Evolutionary conservation across 1,140 invertebrate species (phyloP).

Genomic region (Papilio aristodemus): DNA sequence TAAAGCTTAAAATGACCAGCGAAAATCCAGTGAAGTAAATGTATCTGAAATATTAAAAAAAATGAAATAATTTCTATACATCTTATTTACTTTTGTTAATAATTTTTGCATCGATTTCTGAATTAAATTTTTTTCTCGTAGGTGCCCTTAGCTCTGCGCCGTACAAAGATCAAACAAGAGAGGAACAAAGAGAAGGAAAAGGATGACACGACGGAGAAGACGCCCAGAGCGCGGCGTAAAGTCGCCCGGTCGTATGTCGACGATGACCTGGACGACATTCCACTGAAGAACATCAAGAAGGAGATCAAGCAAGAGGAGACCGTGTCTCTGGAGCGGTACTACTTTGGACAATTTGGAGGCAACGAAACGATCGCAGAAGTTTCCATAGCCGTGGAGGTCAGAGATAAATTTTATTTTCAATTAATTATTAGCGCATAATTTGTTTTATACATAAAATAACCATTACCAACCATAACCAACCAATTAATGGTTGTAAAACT

Average conservation of each 20-base stretch:
- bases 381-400: slow-evolving; percentile 71
- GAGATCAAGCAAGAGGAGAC: slow-evolving; percentile 69
- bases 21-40: too few relatives aligned
- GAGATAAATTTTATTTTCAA: slow-evolving; percentile 33
- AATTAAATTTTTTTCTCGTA: slow-evolving; percentile 32
- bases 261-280: slow-evolving; percentile 68
- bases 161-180: slow-evolving; percentile 70
- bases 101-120: neutral
- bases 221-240: slow-evolving; percentile 52
- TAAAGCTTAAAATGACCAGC: too few relatives aligned
- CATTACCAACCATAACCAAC: too few relatives aligned
- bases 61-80: too few relatives aligned
- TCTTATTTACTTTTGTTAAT: too few relatives aligned
- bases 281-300: slow-evolving; percentile 76
- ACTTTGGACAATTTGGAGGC: slow-evolving; percentile 81
- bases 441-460: too few relatives aligned
- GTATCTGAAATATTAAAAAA: too few relatives aligned
- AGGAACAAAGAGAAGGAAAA: slow-evolving; percentile 55
- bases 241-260: slow-evolving; percentile 55
- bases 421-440: too few relatives aligned
- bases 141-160: slow-evolving; percentile 62
- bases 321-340: slow-evolving; percentile 80
- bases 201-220: slow-evolving; percentile 38
- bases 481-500: too few relatives aligned
- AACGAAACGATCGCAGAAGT: slow-evolving; percentile 44